Percentiles rank a stretch among this genome's conserved stretches.
These are phyloP conservation scores for Kryptopterus vitreolus DNA, from an alignment of 2,797 vertebrate species.

Conservation along the genomic window DNA sequence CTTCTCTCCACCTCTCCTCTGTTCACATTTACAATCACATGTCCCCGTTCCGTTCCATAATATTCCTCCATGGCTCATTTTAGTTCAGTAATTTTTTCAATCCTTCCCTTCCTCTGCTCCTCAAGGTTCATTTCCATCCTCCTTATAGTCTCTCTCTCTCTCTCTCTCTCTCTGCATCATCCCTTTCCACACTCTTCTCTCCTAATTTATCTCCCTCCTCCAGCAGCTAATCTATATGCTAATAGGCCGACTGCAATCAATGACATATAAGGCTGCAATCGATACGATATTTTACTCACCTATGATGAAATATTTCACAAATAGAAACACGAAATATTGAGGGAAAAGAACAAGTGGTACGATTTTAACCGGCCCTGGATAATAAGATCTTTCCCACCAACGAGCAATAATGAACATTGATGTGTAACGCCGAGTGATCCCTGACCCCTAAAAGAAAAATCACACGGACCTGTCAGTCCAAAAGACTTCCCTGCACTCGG, in stretches of 20 bases:
- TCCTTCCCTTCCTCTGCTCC: not conserved
- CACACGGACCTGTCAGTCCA: not conserved
- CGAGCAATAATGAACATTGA: slow-evolving; percentile 24
- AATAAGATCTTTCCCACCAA: slow-evolving; percentile 48
- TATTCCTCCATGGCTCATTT: slow-evolving; percentile 3
- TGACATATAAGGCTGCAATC: slow-evolving; percentile 73
- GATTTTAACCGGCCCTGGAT: slow-evolving; percentile 56
- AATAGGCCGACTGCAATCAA: slow-evolving; percentile 81
- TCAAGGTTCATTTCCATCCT: slow-evolving; percentile 11
- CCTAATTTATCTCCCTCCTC: slow-evolving; percentile 58
- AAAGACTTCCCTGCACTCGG: not conserved
- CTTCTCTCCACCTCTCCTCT: too few species aligned
- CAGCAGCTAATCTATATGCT: slow-evolving; percentile 82
- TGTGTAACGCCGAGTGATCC: not conserved
- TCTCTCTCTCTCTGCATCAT: slow-evolving; percentile 8
- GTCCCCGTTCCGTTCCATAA: not conserved
- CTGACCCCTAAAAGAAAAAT: slow-evolving; percentile 1
- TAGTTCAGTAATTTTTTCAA: not conserved
- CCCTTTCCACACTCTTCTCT: slow-evolving; percentile 37
- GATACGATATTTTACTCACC: slow-evolving; percentile 68
- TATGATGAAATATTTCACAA: slow-evolving; percentile 69
- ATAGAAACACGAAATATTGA: slow-evolving; percentile 61
- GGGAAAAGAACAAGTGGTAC: slow-evolving; percentile 65
- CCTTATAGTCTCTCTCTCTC: slow-evolving; percentile 5
- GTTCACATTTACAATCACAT: not conserved